A percentile compares a stretch with the other conserved stretches of the same genome.
These are phyloP conservation scores for Eristalinus aeneus DNA, from an alignment of 2,888 invertebrate genomes.

Conservation along the genomic window DNA sequence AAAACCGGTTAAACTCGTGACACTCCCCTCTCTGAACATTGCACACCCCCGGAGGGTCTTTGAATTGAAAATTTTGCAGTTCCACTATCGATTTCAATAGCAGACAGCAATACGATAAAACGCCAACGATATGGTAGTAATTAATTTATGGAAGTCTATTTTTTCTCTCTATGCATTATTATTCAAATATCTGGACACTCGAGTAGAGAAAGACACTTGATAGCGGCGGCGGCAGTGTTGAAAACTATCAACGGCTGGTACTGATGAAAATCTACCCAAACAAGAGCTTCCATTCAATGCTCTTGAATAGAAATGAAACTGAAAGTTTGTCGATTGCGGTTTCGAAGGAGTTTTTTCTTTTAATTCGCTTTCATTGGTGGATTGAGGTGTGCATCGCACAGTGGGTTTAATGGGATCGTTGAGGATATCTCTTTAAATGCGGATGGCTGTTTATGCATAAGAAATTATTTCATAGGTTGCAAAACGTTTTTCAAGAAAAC, in stretches of 20 bases:
- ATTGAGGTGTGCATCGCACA: background rate
- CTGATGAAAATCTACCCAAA: constrained; percentile 4
- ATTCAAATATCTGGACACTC: background rate
- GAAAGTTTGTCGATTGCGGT: background rate
- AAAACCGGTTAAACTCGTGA: background rate
- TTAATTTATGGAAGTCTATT: constrained; percentile 22
- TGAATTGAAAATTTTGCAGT: background rate
- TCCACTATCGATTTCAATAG: constrained; percentile 9
- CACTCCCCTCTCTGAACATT: background rate
- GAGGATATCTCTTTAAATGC: too few relatives aligned
- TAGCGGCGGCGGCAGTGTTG: too few relatives aligned
- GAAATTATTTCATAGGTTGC: too few relatives aligned
- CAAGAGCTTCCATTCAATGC: background rate
- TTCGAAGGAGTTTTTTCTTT: background rate
- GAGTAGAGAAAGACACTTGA: background rate
- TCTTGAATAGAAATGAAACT: background rate
- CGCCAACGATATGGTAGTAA: background rate
- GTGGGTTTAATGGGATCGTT: too few relatives aligned
- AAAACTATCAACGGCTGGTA: too few relatives aligned
- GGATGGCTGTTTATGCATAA: too few relatives aligned
- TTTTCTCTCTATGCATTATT: background rate
- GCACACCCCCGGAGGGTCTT: background rate
- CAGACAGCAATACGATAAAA: constrained; percentile 3
- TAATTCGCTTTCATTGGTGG: too few relatives aligned
- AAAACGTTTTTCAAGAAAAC: too few relatives aligned